A percentile compares a stretch with the other conserved stretches of the same genome.
Conservation (phyloP, 2,113 vertebrate genomes). For the Micromys minutus region DNA sequence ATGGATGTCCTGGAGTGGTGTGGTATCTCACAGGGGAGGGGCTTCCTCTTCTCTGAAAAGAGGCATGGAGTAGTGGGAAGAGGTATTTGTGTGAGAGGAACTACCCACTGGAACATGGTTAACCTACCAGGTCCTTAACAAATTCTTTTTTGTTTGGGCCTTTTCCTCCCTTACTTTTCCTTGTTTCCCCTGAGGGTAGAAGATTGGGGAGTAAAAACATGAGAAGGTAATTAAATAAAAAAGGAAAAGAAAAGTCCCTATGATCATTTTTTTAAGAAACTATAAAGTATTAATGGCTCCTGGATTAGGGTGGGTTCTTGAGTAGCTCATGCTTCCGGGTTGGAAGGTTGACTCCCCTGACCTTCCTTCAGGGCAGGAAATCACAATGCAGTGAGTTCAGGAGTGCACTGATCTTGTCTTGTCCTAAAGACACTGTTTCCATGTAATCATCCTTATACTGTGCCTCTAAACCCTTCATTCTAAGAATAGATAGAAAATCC, state of each 20-base stretch:
- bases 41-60: too few species aligned
- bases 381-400: background rate
- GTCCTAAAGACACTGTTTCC: background rate
- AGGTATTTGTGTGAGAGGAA: background rate
- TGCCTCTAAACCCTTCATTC: background rate
- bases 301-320: background rate
- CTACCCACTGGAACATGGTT: background rate
- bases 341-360: background rate
- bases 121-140: background rate
- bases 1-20: too few species aligned
- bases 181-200: background rate
- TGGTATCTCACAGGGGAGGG: too few species aligned
- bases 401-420: background rate
- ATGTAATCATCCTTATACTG: background rate
- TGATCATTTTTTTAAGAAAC: background rate
- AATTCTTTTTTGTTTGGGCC: background rate
- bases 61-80: too few species aligned
- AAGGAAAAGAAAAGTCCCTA: background rate
- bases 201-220: background rate
- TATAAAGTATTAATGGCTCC: background rate
- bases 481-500: constrained; percentile 1
- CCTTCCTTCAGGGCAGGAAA: background rate
- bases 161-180: background rate
- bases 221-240: background rate
- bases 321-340: background rate